Evolutionary conservation across 2,888 invertebrate species (phyloP).

Genomic region (Muschampia plurimacula): DNA sequence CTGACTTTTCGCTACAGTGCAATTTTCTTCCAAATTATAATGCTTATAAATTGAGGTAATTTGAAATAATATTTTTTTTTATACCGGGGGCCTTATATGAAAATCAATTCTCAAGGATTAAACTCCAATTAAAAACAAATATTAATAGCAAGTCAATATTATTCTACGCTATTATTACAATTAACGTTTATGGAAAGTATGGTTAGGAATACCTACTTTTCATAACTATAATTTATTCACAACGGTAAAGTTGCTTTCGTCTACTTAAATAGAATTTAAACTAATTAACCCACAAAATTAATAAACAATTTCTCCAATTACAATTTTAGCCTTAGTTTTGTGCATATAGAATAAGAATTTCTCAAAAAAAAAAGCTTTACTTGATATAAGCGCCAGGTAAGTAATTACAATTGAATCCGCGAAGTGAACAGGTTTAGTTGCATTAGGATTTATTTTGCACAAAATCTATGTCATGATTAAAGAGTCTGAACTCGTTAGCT

Average conservation of each 20-base stretch:
- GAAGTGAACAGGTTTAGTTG: slow-evolving; percentile 65
- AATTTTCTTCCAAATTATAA: slow-evolving; percentile 53
- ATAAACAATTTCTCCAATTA: slow-evolving; percentile 7
- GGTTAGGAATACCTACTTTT: neutral
- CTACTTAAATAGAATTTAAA: neutral
- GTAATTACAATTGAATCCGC: slow-evolving; percentile 58
- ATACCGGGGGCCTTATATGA: slow-evolving; percentile 38
- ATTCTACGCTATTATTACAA: neutral
- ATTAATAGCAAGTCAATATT: neutral
- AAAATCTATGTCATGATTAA: slow-evolving; percentile 83
- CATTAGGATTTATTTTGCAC: slow-evolving; percentile 72
- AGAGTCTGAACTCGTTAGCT: slow-evolving; percentile 71
- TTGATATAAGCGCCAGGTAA: neutral
- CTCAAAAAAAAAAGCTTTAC: neutral
- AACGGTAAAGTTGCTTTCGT: neutral
- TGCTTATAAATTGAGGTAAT: slow-evolving; percentile 50
- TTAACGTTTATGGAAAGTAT: neutral
- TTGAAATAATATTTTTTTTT: slow-evolving; percentile 67
- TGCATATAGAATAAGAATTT: neutral
- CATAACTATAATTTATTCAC: neutral
- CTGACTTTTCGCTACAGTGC: slow-evolving; percentile 40
- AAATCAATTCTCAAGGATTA: too few relatives aligned
- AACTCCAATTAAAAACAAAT: too few relatives aligned
- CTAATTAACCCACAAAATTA: neutral
- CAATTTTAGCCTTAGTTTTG: neutral